A percentile compares a stretch with the other conserved stretches of the same genome.
phyloP scores from a whole-genome alignment of 2,113 vertebrate species.

The Centropus unirufus region DNA sequence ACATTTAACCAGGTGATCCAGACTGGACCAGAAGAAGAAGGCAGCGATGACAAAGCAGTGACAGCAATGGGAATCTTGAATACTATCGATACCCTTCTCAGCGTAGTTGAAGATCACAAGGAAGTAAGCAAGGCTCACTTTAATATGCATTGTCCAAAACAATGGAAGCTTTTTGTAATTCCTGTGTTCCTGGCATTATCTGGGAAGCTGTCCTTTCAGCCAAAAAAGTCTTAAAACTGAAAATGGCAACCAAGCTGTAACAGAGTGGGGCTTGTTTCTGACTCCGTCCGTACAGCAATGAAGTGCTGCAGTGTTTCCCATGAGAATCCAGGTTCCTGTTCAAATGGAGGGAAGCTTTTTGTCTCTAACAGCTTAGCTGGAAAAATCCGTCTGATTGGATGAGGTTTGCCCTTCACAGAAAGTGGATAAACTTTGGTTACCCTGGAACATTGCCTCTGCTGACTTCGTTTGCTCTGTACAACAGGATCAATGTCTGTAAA shows the following conservation, averaged over 20 bases:
- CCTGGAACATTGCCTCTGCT: not conserved
- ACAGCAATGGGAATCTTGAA: slow-evolving; percentile 99
- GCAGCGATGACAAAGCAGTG: slow-evolving; percentile 98
- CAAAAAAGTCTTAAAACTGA: not conserved
- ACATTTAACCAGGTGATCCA: slow-evolving; percentile 99
- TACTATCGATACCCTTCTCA: slow-evolving; percentile 97
- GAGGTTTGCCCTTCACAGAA: not conserved
- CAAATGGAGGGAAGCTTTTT: not conserved
- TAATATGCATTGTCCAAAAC: not conserved
- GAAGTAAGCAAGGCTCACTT: slow-evolving; percentile 81
- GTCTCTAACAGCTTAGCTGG: not conserved
- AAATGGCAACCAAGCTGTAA: not conserved
- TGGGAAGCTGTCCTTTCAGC: not conserved
- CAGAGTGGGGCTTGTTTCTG: not conserved
- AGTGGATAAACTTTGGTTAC: not conserved
- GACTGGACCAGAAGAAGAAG: slow-evolving; percentile 96
- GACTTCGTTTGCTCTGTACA: not conserved
- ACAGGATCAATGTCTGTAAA: not conserved
- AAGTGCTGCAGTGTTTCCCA: not conserved
- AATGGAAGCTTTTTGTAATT: not conserved
- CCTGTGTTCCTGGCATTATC: not conserved
- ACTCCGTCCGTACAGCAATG: not conserved
- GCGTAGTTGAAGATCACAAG: slow-evolving; percentile 99
- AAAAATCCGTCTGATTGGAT: not conserved
- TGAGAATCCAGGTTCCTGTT: not conserved